Evolutionary conservation across 2,113 vertebrate species (phyloP), one percentile per base, ranked within the genome.

Genomic region (Channa maculata): DNA sequence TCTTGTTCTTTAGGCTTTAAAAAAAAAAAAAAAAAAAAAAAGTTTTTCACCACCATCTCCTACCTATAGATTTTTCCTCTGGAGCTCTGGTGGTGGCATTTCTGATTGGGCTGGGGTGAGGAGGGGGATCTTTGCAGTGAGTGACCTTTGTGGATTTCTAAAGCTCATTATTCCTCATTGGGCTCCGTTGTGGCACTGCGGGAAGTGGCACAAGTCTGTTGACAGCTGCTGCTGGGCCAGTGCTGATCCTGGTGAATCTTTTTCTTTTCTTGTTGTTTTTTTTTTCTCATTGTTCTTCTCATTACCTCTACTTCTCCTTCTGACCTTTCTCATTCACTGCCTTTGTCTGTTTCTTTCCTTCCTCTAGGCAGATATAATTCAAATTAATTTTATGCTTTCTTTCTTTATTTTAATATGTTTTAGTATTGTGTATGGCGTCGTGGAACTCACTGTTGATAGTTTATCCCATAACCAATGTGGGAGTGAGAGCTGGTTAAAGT

Each of bases 131-230:
- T 87, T 84, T 88, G 77, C 84, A 75, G 87, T 84, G 81, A 83
- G 73, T 92, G 92, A 93, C 88, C 90, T 94, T 93, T 92, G 72
- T 78, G 85, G 84, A 81, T 91, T 89, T 91, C 87, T 92, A 92
- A 92, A 88, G 89, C 91, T 92, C 91, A 92, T 92, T 88, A 91
- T 92, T 91, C 90, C 84, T 88, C 79, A 61, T 89, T 72, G 86
- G 85, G 76, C 89, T 88, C 73, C 68, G 86, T 75, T 44, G 79
- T 57, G 67, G 79, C 76, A 6, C 88, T 70, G 80, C 75, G 61
- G 84, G 86, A 78, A 84, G 88, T 71, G 79, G 82, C 79, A 61
- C 70, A 55, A 64, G 77, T 80, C 77, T 82, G 53, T 80, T 84
- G 84, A 67, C 71, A 77, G 84, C 80, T 80, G 59, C 86, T 85